Conservation (phyloP, 2,113 vertebrate species). For the Ginglymostoma cirratum region DNA sequence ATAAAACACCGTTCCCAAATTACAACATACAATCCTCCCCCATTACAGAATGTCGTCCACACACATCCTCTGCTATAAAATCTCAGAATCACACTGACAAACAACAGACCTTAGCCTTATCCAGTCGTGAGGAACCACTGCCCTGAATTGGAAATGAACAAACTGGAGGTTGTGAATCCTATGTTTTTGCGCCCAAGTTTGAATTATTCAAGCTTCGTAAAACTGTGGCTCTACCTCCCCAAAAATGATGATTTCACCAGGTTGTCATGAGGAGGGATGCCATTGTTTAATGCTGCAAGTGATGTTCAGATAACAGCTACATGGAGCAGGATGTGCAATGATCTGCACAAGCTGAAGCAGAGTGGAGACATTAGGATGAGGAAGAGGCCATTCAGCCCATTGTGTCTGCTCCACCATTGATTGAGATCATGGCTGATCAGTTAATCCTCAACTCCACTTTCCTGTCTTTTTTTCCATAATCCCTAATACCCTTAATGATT, state of each 20-base stretch:
- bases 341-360: not conserved
- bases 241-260: not conserved
- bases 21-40: not conserved
- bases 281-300: not conserved
- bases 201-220: not conserved
- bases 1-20: not conserved
- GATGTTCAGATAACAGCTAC: not conserved
- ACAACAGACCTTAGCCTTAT: not conserved
- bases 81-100: not conserved
- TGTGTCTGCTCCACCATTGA: not conserved
- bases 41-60: not conserved
- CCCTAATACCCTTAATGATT: too few relatives aligned
- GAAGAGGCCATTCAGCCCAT: not conserved
- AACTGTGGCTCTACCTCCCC: not conserved
- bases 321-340: not conserved
- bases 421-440: not conserved
- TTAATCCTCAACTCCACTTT: too few relatives aligned
- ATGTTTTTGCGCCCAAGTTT: not conserved
- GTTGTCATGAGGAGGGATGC: not conserved
- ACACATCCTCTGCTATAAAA: not conserved
- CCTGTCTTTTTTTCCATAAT: too few relatives aligned
- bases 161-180: not conserved
- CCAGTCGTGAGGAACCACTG: not conserved
- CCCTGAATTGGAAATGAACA: not conserved
- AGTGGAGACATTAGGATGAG: not conserved